Conservation (phyloP, 2,888 invertebrate species). For the Gasteruption jaculator region DNA sequence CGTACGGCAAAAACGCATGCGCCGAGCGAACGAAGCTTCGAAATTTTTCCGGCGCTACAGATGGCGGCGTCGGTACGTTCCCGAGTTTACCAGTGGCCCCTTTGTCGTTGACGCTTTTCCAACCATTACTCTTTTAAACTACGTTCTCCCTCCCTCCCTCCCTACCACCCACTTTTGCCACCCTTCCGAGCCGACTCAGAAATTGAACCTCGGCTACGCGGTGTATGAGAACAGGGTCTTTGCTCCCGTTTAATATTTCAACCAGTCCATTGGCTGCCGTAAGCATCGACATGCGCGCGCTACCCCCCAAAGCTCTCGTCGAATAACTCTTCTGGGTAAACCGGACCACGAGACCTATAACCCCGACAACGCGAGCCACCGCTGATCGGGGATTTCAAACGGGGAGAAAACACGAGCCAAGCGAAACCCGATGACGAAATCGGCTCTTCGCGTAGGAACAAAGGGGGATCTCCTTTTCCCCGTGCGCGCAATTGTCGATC, state of each 20-base stretch:
- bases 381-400: too few species aligned
- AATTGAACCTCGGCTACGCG: slow-evolving; percentile 34
- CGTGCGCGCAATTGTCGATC: slow-evolving; percentile 8
- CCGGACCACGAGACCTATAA: too few species aligned
- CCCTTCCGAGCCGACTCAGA: slow-evolving; percentile 5
- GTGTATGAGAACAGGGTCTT: slow-evolving; percentile 43
- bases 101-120: slow-evolving; percentile 6
- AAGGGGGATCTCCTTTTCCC: too few species aligned
- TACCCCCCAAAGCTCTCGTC: too few species aligned
- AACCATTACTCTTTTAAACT: background rate
- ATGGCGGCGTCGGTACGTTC: slow-evolving; percentile 4
- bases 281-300: slow-evolving; percentile 43
- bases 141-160: slow-evolving; percentile 10
- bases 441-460: too few species aligned
- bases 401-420: too few species aligned
- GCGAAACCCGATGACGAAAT: too few species aligned
- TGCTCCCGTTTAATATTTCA: slow-evolving; percentile 51
- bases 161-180: slow-evolving; percentile 13
- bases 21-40: too few species aligned
- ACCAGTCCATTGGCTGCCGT: slow-evolving; percentile 46
- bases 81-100: background rate
- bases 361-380: too few species aligned
- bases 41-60: background rate
- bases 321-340: too few species aligned
- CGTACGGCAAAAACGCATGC: background rate